Conservation (phyloP, 1,140 invertebrate genomes). For the Platyura marginata region DNA sequence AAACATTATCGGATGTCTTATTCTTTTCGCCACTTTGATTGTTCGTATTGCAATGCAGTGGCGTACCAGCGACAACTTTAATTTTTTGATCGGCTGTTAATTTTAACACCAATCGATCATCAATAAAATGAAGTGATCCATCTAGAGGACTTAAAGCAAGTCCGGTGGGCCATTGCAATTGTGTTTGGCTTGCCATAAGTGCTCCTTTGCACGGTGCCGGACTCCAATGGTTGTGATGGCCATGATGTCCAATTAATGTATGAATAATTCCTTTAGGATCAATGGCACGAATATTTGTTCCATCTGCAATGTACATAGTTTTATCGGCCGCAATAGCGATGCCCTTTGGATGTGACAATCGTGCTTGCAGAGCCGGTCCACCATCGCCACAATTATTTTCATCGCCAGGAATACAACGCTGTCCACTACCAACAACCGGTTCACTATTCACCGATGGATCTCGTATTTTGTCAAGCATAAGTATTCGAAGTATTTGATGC, state of each 20-base stretch:
- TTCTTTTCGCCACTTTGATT: constrained; percentile 23
- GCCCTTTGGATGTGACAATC: constrained; percentile 92
- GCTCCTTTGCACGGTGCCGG: constrained; percentile 71
- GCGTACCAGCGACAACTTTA: constrained; percentile 76
- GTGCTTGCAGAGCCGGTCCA: constrained; percentile 70
- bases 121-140: constrained; percentile 85
- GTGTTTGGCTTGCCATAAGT: constrained; percentile 59
- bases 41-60: constrained; percentile 57
- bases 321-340: constrained; percentile 77
- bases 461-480: constrained; percentile 54
- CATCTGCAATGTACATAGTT: constrained; percentile 89
- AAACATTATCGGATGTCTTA: constrained; percentile 30
- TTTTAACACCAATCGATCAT: constrained; percentile 82
- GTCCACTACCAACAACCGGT: constrained; percentile 85
- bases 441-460: constrained; percentile 76
- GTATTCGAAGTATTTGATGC: constrained; percentile 63
- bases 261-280: constrained; percentile 83
- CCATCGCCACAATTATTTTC: constrained; percentile 81
- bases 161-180: constrained; percentile 90
- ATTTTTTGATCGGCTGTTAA: constrained; percentile 81
- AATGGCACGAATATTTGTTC: constrained; percentile 80
- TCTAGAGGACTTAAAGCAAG: constrained; percentile 84
- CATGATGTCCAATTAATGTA: constrained; percentile 82
- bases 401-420: constrained; percentile 70
- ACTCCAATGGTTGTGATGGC: constrained; percentile 79